Base-by-base conservation (phyloP, 2,113 vertebrate genomes). In the Condylura cristata region DNA sequence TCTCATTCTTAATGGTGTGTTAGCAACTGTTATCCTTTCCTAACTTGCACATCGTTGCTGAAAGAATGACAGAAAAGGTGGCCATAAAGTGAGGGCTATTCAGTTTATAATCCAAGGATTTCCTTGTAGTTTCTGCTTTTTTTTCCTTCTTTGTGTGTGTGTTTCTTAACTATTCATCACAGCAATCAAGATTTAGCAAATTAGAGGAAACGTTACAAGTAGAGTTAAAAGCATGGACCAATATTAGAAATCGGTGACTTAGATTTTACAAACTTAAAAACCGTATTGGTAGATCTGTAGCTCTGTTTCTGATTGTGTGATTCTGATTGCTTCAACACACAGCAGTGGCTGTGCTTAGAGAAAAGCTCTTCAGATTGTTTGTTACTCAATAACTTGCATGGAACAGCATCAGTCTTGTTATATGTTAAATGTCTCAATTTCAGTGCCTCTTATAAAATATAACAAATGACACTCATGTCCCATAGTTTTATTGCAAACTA, bases 221-320 rank as follows among this genome's bases (percentile, higher is more conserved):
- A 44, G 32, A 53, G n/a, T 24, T 71, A 17, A 92, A 95, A 88
- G 9, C 53, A 16, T 32, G 71, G 37, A 9, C 16, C 13, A 66
- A 2, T 86, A 65, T 60, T 72, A 72, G 24, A 84, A 86, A 81
- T 90, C 37, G 58, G 11, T 71, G 76, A 30, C 34, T 95, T 10
- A 82, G 56, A 94, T 84, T 96, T 91, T 91, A 20, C 17, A 76
- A 93, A 81, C 28, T 30, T 78, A 56, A 70, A 87, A 82, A 68
- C 5, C 30, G 44, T 65, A 16, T n/a, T 61, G 17, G 10, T 72
- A 34, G 7, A 82, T 65, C 53, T 41, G 16, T 39, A 92, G 80
- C 30, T 75, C 11, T 37, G 41, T 48, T 12, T 61, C 32, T 58
- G 28, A 58, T 41, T 60, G 46, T 30, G 48, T 48, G 48, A 61